Conservation (phyloP, 2,888 invertebrate species). For the Branchipolynoe longqiensis region DNA sequence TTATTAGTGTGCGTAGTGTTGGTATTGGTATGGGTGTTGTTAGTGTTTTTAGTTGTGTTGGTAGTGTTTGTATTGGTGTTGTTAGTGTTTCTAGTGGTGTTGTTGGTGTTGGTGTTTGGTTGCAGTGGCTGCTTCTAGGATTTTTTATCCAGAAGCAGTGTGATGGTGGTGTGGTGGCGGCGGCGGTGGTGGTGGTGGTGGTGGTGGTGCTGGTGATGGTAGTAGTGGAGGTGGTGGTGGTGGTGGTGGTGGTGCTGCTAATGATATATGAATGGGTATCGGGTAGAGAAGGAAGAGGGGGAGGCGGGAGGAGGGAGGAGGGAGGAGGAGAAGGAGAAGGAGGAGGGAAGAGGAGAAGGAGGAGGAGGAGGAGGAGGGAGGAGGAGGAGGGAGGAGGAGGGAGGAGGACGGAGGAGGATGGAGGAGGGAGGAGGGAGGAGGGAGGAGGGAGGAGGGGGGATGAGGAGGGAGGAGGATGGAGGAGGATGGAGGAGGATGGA, state of each 20-base stretch:
- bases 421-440: too few relatives aligned
- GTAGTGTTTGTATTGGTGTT: background rate
- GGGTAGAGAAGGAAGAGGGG: background rate
- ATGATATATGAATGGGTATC: too few relatives aligned
- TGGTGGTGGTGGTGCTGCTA: background rate
- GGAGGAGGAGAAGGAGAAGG: background rate
- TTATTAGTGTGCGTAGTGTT: background rate
- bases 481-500: too few relatives aligned
- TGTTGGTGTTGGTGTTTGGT: background rate
- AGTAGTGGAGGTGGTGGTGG: background rate
- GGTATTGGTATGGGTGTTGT: background rate
- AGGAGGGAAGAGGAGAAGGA: background rate
- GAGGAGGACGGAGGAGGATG: too few relatives aligned
- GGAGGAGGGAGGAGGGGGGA: too few relatives aligned
- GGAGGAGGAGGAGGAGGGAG: background rate
- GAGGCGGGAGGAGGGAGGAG: background rate
- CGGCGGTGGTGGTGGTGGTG: background rate
- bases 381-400: too few relatives aligned
- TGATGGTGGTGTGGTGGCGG: background rate
- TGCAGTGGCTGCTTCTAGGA: too few relatives aligned
- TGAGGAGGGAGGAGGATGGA: too few relatives aligned
- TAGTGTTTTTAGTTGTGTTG: background rate
- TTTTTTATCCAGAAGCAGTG: background rate
- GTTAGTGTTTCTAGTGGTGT: background rate
- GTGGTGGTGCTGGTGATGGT: background rate